A percentile compares a stretch with the other conserved stretches of the same genome.
Conservation (phyloP, 2,113 vertebrate species). For the Melospiza melodia region DNA sequence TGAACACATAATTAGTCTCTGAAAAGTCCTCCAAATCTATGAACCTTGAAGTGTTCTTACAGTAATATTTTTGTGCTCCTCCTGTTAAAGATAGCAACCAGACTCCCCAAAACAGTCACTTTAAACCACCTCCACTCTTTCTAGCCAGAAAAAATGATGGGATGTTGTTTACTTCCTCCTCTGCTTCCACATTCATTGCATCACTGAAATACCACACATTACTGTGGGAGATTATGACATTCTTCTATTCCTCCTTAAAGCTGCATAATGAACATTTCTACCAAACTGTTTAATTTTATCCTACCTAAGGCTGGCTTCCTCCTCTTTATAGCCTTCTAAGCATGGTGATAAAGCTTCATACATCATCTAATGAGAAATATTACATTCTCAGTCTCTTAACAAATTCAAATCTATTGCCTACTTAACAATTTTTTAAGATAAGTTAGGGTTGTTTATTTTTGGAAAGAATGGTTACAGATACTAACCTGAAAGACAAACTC, state of each 20-base stretch:
- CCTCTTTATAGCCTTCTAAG: background rate
- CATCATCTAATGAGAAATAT: background rate
- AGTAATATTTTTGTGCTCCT: background rate
- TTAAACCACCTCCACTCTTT: background rate
- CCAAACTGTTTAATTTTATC: constrained; percentile 8
- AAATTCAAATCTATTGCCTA: background rate
- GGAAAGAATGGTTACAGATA: background rate
- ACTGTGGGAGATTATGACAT: background rate
- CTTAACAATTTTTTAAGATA: background rate
- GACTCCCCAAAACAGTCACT: background rate
- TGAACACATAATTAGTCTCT: background rate
- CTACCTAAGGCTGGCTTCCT: background rate
- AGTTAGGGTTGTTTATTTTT: background rate
- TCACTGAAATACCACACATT: background rate
- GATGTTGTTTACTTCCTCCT: background rate
- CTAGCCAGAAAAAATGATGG: background rate
- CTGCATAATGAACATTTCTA: constrained; percentile 11
- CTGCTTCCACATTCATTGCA: background rate
- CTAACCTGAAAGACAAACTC: background rate
- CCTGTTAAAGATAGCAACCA: background rate
- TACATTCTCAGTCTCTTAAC: background rate
- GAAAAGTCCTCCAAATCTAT: background rate
- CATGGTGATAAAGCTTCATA: background rate
- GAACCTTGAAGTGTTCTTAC: background rate
- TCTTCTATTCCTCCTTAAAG: constrained; percentile 13